These are phyloP conservation scores for Prenolepis imparis DNA, from an alignment of 2,888 invertebrate genomes.

Conservation along the genomic window DNA sequence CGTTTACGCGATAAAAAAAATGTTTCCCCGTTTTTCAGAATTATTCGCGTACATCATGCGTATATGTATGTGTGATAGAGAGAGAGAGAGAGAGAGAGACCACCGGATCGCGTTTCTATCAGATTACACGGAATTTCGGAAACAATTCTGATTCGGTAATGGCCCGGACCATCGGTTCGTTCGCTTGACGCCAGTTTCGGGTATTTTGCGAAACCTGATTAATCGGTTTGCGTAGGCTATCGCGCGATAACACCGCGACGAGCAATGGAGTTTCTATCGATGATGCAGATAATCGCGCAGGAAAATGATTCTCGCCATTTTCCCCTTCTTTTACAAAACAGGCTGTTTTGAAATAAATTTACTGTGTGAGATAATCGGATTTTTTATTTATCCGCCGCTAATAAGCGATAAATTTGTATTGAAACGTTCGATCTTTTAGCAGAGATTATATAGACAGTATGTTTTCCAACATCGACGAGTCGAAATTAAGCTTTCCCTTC, in stretches of 20 bases:
- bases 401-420: constrained; percentile 4
- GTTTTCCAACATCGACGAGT: background rate
- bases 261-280: constrained; percentile 49
- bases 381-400: constrained; percentile 1
- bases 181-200: constrained; percentile 38
- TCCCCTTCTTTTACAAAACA: background rate
- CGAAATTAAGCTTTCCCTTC: background rate
- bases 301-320: constrained; percentile 43
- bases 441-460: background rate
- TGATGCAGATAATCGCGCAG: constrained; percentile 43
- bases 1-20: constrained; percentile 35
- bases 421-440: background rate
- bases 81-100: background rate
- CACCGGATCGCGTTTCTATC: constrained; percentile 51
- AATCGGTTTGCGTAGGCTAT: constrained; percentile 55
- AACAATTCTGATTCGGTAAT: constrained; percentile 57
- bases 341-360: background rate
- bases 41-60: constrained; percentile 49
- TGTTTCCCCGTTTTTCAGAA: constrained; percentile 34
- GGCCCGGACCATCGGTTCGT: constrained; percentile 31
- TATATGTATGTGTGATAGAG: background rate
- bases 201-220: constrained; percentile 56
- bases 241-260: constrained; percentile 53
- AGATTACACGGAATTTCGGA: constrained; percentile 56
- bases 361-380: background rate